Conservation (phyloP, 2,113 vertebrate genomes). For the Gymnocephalus cernua region DNA sequence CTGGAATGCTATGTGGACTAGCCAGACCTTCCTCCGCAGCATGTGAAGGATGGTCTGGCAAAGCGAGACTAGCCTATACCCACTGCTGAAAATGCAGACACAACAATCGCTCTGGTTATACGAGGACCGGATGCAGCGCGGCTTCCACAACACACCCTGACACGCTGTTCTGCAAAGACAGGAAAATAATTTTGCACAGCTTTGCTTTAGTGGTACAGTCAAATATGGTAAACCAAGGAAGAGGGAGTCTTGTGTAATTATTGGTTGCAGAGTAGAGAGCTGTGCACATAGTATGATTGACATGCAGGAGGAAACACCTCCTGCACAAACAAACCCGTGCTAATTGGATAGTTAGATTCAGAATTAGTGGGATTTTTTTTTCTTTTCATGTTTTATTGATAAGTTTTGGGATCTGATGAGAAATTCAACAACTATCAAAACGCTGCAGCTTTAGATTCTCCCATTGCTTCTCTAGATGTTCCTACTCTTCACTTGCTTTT, state of each 20-base stretch:
- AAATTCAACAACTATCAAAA: neutral
- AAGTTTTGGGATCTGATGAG: neutral
- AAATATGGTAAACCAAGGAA: conserved; percentile 11
- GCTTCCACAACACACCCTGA: neutral
- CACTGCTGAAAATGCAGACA: neutral
- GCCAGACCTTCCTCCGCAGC: no score
- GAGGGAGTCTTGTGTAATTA: conserved; percentile 13
- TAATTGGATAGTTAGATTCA: conserved; percentile 4
- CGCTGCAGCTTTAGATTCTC: neutral
- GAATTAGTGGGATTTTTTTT: neutral
- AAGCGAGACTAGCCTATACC: neutral
- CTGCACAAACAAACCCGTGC: conserved; percentile 18
- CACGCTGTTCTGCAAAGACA: neutral
- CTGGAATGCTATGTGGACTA: no score
- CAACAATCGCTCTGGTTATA: neutral
- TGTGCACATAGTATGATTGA: conserved; percentile 18
- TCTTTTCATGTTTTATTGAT: neutral
- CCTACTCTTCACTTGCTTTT: no score
- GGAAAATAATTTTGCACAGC: neutral
- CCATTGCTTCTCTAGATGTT: neutral
- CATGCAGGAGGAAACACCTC: conserved; percentile 7
- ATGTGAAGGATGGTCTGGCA: no score
- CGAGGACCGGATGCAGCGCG: neutral
- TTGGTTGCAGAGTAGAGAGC: neutral
- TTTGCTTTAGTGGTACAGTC: conserved; percentile 1